Conservation (phyloP, 2,888 invertebrate genomes). For the Adineta ricciae region DNA sequence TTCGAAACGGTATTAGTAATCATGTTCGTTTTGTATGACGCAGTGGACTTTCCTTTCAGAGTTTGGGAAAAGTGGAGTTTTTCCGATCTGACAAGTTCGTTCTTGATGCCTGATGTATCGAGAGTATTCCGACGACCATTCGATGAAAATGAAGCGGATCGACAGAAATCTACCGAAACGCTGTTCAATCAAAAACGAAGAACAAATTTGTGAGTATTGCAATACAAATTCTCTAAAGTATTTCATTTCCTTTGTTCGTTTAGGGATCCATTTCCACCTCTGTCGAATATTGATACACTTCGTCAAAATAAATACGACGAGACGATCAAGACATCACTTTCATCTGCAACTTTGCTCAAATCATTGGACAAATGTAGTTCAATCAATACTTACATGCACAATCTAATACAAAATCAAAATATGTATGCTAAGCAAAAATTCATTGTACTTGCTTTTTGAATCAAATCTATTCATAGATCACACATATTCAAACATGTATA, state of each 20-base stretch:
- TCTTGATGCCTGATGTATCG: conserved; percentile 48
- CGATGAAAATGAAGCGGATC: conserved; percentile 39
- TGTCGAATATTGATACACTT: conserved; percentile 6
- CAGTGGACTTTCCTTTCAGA: too few relatives aligned
- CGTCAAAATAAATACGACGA: neutral
- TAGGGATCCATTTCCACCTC: neutral
- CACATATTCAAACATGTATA: neutral
- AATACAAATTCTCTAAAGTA: too few relatives aligned
- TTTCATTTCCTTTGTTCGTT: neutral
- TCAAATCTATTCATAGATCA: neutral
- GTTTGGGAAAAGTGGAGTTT: conserved; percentile 48
- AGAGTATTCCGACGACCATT: conserved; percentile 44
- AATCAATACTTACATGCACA: neutral
- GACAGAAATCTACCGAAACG: conserved; percentile 38
- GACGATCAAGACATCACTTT: neutral
- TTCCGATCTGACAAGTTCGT: conserved; percentile 32
- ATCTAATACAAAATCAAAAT: neutral
- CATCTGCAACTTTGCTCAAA: neutral
- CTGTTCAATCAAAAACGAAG: conserved; percentile 43
- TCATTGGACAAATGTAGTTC: neutral
- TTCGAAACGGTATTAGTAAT: conserved; percentile 35
- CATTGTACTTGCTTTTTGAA: neutral
- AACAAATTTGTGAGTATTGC: conserved; percentile 42
- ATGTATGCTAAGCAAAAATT: neutral
- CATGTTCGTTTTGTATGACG: too few relatives aligned